Percentiles rank a stretch among this genome's conserved stretches.
These are phyloP conservation scores for Dasyprocta punctata DNA, from an alignment of 2,113 vertebrate species.

Conservation along the genomic window DNA sequence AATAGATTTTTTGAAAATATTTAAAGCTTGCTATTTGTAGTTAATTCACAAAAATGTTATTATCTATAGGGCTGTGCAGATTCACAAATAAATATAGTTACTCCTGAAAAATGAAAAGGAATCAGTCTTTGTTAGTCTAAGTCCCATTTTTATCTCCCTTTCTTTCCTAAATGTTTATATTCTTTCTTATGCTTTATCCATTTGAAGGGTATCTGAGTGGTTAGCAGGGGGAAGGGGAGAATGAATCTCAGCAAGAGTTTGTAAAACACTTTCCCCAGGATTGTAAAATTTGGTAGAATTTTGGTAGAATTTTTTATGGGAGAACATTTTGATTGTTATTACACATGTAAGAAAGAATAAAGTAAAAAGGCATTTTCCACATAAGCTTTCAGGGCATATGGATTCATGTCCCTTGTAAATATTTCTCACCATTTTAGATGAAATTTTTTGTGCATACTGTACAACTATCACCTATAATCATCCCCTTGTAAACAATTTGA, in stretches of 20 bases:
- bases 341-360: slow-evolving; percentile 84
- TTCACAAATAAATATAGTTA: slow-evolving; percentile 65
- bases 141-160: not conserved
- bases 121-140: slow-evolving; percentile 30
- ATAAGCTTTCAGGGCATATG: slow-evolving; percentile 79
- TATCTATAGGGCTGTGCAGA: slow-evolving; percentile 72
- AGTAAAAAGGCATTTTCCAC: slow-evolving; percentile 86
- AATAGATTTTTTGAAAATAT: slow-evolving; percentile 67
- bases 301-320: slow-evolving; percentile 73
- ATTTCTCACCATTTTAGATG: slow-evolving; percentile 75
- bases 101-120: slow-evolving; percentile 66
- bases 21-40: slow-evolving; percentile 65
- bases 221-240: not conserved
- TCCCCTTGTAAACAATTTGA: slow-evolving; percentile 80
- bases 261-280: slow-evolving; percentile 58
- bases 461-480: slow-evolving; percentile 70
- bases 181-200: not conserved
- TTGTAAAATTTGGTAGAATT: slow-evolving; percentile 66
- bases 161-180: slow-evolving; percentile 2
- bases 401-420: slow-evolving; percentile 76
- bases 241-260: not conserved
- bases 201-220: not conserved
- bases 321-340: slow-evolving; percentile 78
- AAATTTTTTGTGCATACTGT: slow-evolving; percentile 83
- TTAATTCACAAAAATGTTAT: slow-evolving; percentile 71